Conservation (phyloP, 2,797 vertebrate species). For the Perodicticus potto region DNA sequence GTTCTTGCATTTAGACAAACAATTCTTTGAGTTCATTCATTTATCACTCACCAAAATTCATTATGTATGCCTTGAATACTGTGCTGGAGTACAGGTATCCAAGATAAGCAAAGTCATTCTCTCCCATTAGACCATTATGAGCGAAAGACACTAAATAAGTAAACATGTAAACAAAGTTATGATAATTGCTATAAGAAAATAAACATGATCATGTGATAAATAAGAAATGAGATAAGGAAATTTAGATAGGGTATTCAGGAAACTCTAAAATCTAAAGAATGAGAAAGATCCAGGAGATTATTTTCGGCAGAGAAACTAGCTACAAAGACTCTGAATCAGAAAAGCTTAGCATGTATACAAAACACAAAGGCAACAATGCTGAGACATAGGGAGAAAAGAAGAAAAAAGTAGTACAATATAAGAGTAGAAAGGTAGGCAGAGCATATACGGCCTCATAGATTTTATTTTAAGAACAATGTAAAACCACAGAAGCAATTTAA, state of each 20-base stretch:
- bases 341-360: not conserved
- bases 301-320: not conserved
- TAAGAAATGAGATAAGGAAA: not conserved
- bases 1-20: not conserved
- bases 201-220: not conserved
- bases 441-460: not conserved
- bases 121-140: not conserved
- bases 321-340: not conserved
- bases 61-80: not conserved
- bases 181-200: not conserved
- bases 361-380: not conserved
- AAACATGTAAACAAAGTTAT: conserved; percentile 28
- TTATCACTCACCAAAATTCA: conserved; percentile 19
- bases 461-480: conserved; percentile 26
- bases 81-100: not conserved
- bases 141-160: not conserved
- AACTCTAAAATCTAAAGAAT: conserved; percentile 36
- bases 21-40: not conserved
- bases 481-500: not conserved
- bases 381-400: not conserved
- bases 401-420: not conserved
- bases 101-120: conserved; percentile 9
- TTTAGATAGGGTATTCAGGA: conserved; percentile 16
- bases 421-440: not conserved
- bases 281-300: conserved; percentile 39